Percentiles rank a stretch among this genome's conserved stretches.
Evolutionary conservation across 1,140 invertebrate genomes (phyloP).

Genomic region (Leptopilina boulardi): DNA sequence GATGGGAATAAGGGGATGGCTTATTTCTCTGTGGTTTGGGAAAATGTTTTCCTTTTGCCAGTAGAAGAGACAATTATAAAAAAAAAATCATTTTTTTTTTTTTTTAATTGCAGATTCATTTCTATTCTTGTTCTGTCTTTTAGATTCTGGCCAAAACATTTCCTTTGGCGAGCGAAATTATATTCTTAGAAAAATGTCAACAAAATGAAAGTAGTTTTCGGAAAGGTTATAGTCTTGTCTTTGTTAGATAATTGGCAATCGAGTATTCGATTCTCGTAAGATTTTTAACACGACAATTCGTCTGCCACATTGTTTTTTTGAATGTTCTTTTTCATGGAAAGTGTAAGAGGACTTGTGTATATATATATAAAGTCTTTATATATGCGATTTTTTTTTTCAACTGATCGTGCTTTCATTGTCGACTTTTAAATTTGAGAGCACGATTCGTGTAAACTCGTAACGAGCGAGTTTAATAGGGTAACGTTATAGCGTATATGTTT

Average conservation of each 20-base stretch:
- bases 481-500: slow-evolving; percentile 55
- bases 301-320: slow-evolving; percentile 33
- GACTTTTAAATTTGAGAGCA: slow-evolving; percentile 59
- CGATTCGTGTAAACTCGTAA: slow-evolving; percentile 57
- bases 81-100: too few relatives aligned
- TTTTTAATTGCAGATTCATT: too few relatives aligned
- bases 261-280: slow-evolving; percentile 29
- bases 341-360: slow-evolving; percentile 1
- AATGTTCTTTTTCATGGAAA: slow-evolving; percentile 23
- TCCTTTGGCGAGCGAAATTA: background rate
- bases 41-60: too few relatives aligned
- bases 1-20: too few relatives aligned
- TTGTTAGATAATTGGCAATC: background rate
- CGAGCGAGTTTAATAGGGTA: slow-evolving; percentile 60
- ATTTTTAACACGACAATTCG: slow-evolving; percentile 40
- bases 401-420: slow-evolving; percentile 43
- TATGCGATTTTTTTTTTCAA: slow-evolving; percentile 16
- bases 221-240: background rate
- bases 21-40: too few relatives aligned
- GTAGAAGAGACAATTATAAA: too few relatives aligned
- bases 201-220: background rate
- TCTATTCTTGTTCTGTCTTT: too few relatives aligned
- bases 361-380: too few relatives aligned
- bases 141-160: too few relatives aligned
- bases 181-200: background rate